A percentile compares a stretch with the other conserved stretches of the same genome.
Evolutionary conservation across 2,113 vertebrate genomes (phyloP).

Genomic region (Eolophus roseicapilla): DNA sequence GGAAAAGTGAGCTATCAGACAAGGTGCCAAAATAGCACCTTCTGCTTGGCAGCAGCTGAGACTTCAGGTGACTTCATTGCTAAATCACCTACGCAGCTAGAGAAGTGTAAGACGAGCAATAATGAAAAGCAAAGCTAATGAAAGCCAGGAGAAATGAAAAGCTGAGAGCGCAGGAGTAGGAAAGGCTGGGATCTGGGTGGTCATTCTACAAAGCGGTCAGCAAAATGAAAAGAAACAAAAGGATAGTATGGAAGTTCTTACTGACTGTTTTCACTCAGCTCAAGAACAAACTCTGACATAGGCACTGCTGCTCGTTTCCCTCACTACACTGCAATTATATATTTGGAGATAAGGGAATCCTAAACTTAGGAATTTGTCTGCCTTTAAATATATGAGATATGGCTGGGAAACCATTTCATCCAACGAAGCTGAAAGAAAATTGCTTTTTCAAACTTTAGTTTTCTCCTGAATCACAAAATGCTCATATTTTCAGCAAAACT

Average conservation of each 20-base stretch:
- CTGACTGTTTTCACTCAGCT: neutral
- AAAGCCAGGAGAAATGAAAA: neutral
- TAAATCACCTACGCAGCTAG: neutral
- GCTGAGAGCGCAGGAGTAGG: neutral
- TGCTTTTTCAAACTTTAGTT: neutral
- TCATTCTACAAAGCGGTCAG: neutral
- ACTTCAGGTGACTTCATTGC: neutral
- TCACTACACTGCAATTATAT: neutral
- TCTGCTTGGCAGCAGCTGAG: neutral
- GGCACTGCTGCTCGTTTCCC: neutral
- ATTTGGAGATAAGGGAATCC: neutral
- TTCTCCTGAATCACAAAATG: neutral
- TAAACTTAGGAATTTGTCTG: neutral
- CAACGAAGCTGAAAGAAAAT: neutral
- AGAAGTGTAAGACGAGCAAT: neutral
- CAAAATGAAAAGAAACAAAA: neutral
- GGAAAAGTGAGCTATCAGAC: neutral
- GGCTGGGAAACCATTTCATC: neutral
- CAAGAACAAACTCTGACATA: neutral
- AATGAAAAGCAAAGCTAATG: neutral
- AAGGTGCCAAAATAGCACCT: neutral
- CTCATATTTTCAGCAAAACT: neutral
- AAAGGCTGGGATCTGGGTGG: neutral
- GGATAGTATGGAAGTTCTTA: neutral
- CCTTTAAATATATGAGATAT: neutral